Percentiles rank a stretch among this genome's conserved stretches.
phyloP scores from a whole-genome alignment of 2,888 invertebrate species.

The Hirtodrosophila trivittata region DNA sequence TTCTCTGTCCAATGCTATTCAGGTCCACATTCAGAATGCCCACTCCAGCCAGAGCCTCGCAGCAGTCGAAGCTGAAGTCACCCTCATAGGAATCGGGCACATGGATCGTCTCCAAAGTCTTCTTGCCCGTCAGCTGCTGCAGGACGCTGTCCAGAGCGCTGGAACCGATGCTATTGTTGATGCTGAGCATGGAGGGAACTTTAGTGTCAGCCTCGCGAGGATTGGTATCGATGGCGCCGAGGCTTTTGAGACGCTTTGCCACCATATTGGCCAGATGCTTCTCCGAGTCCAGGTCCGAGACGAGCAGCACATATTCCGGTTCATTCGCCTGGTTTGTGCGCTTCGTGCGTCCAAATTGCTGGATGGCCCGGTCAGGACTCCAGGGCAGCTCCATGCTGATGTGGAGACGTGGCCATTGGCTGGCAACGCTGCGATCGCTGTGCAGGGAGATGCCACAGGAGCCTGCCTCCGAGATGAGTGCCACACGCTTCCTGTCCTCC shows the following conservation, averaged over 20 bases:
- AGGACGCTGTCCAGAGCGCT: conserved; percentile 96
- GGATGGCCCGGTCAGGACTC: conserved; percentile 99
- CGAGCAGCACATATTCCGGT: conserved; percentile 99
- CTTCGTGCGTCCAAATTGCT: conserved; percentile 99
- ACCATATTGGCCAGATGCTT: conserved; percentile 98
- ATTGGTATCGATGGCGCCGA: conserved; percentile 99
- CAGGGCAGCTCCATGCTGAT: conserved; percentile 99
- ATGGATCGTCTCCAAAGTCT: conserved; percentile 90
- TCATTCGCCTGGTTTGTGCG: conserved; percentile 99
- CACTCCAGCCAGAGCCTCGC: conserved; percentile 95
- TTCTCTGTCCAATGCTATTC: conserved; percentile 75
- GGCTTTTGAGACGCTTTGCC: conserved; percentile 96
- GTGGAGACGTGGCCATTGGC: conserved; percentile 97
- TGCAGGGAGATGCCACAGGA: conserved; percentile 98
- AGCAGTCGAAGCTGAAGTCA: conserved; percentile 92
- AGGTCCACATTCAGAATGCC: too few relatives aligned
- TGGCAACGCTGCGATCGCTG: conserved; percentile 95
- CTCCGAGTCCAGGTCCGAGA: conserved; percentile 99
- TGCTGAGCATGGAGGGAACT: conserved; percentile 98
- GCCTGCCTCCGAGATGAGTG: conserved; percentile 99
- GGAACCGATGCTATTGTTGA: conserved; percentile 98
- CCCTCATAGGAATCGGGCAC: conserved; percentile 94
- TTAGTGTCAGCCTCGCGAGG: conserved; percentile 97
- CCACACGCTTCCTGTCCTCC: conserved; percentile 98
- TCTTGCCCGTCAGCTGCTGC: conserved; percentile 95